Conservation (phyloP, 2,888 invertebrate genomes). For the Allophyes oxyacanthae region DNA sequence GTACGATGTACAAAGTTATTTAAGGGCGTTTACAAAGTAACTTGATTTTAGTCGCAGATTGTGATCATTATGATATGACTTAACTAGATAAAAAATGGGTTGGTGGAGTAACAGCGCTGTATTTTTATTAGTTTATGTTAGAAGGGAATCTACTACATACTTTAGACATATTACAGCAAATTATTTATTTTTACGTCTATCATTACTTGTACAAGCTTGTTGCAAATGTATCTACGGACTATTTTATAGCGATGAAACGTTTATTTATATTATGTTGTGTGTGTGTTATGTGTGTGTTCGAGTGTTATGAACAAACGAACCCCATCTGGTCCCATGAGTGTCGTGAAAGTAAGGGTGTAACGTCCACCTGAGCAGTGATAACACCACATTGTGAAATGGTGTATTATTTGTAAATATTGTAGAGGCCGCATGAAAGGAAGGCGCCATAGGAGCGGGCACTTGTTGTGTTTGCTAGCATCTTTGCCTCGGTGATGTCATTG, state of each 20-base stretch:
- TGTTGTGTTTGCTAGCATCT: too few relatives aligned
- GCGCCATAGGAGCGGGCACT: slow-evolving; percentile 26
- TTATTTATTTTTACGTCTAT: slow-evolving; percentile 9
- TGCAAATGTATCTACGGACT: neutral
- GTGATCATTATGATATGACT: slow-evolving; percentile 53
- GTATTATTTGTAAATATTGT: slow-evolving; percentile 33
- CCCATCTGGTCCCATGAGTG: slow-evolving; percentile 35
- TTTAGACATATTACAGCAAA: neutral
- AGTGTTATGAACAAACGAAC: slow-evolving; percentile 35
- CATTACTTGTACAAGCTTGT: neutral
- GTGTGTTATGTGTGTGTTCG: slow-evolving; percentile 23
- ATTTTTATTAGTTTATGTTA: slow-evolving; percentile 17
- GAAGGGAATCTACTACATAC: neutral
- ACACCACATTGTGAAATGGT: slow-evolving; percentile 30
- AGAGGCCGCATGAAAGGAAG: slow-evolving; percentile 18
- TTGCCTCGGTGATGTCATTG: too few relatives aligned
- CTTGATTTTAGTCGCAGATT: slow-evolving; percentile 56
- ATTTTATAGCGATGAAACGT: neutral
- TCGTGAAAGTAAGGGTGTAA: slow-evolving; percentile 28
- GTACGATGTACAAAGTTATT: slow-evolving; percentile 67
- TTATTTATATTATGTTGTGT: slow-evolving; percentile 14
- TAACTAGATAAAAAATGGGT: slow-evolving; percentile 52
- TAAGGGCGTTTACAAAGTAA: slow-evolving; percentile 67
- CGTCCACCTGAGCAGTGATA: slow-evolving; percentile 49
- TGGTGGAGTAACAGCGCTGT: slow-evolving; percentile 12